Evolutionary conservation across 2,113 vertebrate species (phyloP).

Genomic region (Rostratula benghalensis): DNA sequence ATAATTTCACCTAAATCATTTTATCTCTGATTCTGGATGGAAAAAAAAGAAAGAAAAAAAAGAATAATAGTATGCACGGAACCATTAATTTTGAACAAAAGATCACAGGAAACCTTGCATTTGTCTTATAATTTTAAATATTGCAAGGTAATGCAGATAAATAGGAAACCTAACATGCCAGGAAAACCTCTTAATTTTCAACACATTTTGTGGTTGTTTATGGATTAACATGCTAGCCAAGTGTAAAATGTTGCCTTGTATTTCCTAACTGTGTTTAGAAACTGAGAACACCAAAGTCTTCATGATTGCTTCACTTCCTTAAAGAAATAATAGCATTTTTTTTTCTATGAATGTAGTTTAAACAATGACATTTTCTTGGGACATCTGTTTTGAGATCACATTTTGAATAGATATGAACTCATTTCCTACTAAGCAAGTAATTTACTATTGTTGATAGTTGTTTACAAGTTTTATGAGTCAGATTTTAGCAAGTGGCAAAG

Average conservation of each 20-base stretch:
- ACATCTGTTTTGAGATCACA: slow-evolving; percentile 88
- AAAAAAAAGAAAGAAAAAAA: not conserved
- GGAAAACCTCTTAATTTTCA: slow-evolving; percentile 46
- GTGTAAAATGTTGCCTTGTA: slow-evolving; percentile 50
- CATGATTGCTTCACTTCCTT: slow-evolving; percentile 82
- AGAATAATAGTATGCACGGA: not conserved
- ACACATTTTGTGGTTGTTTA: slow-evolving; percentile 62
- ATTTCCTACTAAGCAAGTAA: slow-evolving; percentile 83
- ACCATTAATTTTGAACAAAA: slow-evolving; percentile 4
- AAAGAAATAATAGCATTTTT: slow-evolving; percentile 77
- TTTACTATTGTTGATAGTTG: slow-evolving; percentile 85
- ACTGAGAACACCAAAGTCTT: slow-evolving; percentile 70
- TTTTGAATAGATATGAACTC: slow-evolving; percentile 88
- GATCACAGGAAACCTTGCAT: slow-evolving; percentile 6
- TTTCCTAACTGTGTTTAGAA: slow-evolving; percentile 71
- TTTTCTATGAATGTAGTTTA: slow-evolving; percentile 72
- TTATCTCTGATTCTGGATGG: slow-evolving; percentile 53
- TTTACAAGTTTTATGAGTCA: slow-evolving; percentile 82
- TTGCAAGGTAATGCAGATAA: slow-evolving; percentile 25
- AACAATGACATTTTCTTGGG: slow-evolving; percentile 85
- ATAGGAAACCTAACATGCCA: slow-evolving; percentile 41
- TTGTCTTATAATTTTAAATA: slow-evolving; percentile 26
- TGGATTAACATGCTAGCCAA: slow-evolving; percentile 41
- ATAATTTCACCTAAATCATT: slow-evolving; percentile 80
- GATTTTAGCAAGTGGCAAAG: slow-evolving; percentile 81